Base-by-base conservation (phyloP, 2,888 invertebrate species). In the Meliscaeva auricollis region DNA sequence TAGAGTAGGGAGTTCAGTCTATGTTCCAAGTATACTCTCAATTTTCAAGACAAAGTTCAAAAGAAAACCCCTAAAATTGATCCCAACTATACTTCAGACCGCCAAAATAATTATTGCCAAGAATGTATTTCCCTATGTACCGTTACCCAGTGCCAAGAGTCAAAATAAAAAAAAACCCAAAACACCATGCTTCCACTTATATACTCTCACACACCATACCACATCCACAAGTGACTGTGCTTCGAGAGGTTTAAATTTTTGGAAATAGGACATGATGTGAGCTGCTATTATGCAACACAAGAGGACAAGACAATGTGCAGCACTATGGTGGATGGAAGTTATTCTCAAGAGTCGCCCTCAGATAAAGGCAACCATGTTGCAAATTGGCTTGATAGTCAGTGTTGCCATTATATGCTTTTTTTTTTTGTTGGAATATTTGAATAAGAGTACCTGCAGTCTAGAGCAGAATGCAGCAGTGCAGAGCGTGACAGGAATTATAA, bases 31-130 rank as follows among this genome's bases (percentile, higher is more conserved):
- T 38, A 9, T 9, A 38, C 26, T 54, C 54, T 54, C 35, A 60
- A 60, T 60, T 50, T 74, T 69, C 41, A 74, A 46, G 73, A 64
- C 56, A 79, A 74, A 78, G 83, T 82, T 82, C 52, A 68, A 72
- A 82, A 68, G 66, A 79, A 79, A 79, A 69, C 74, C 83, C 73
- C 69, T 56, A 56, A 83, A 83, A 83, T 83, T 83, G 83, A 83
- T 79, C 79, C 64, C 83, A 69, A 69, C 32, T 44, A 38, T 11
- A 70, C 69, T 69, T 46, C 41, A 46, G 41, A 54, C 68, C 48
- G 54, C 62, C 62, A 62, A 44, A 44, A 83, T 73, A 68, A 73
- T 83, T 78, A 79, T 83, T 83, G 74, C 79, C 17, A 69, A 62
- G 64, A 50, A 48, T 41, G 52, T 38, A 30, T 50, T 44, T 15